These are phyloP conservation scores for Loripinus fragilis DNA, from an alignment of 2,888 invertebrate genomes.

Conservation along the genomic window DNA sequence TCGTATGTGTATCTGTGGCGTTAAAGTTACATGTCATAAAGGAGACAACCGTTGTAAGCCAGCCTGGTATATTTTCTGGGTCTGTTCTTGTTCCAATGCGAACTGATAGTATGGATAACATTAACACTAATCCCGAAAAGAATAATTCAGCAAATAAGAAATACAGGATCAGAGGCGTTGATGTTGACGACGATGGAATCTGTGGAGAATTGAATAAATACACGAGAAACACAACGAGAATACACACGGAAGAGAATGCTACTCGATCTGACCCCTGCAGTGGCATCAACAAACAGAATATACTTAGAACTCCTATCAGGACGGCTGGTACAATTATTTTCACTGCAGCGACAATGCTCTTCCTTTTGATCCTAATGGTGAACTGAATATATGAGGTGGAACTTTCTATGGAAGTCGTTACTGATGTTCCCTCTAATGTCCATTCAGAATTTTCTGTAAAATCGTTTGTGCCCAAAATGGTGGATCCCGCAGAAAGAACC, in stretches of 20 bases:
- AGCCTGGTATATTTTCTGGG: background rate
- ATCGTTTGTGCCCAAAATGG: background rate
- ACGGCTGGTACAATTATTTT: background rate
- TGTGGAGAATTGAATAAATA: background rate
- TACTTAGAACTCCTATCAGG: background rate
- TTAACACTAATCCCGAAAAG: background rate
- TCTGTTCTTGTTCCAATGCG: background rate
- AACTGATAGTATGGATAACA: background rate
- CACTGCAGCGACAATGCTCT: background rate
- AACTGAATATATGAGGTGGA: background rate
- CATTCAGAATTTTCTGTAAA: conserved; percentile 3
- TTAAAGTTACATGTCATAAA: background rate
- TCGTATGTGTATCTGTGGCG: background rate
- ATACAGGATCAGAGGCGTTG: background rate
- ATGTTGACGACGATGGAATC: background rate
- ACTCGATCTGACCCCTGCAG: background rate
- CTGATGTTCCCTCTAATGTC: background rate
- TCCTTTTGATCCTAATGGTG: background rate
- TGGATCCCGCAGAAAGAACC: background rate
- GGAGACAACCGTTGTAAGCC: background rate
- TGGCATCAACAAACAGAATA: background rate
- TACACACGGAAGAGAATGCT: background rate
- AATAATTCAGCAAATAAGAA: background rate
- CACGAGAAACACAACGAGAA: background rate
- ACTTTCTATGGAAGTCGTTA: background rate